Evolutionary conservation across 2,888 invertebrate species (phyloP).

Genomic region (Xestia ashworthii): DNA sequence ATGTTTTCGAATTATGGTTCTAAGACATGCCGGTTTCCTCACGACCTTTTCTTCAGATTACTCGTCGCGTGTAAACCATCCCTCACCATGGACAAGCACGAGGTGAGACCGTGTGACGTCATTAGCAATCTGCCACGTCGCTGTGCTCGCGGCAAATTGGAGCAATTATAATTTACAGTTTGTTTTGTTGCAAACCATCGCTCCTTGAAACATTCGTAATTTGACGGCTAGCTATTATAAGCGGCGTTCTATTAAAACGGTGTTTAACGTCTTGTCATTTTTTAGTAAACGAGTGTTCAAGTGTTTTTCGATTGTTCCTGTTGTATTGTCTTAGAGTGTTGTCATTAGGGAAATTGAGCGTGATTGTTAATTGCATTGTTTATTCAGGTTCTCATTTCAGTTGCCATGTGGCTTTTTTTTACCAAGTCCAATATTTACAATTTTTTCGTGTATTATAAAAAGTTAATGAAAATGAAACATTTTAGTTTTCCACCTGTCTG

Average conservation of each 20-base stretch:
- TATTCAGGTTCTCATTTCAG: neutral
- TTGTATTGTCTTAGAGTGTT: constrained; percentile 9
- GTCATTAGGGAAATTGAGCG: constrained; percentile 11
- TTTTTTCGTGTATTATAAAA: too few species aligned
- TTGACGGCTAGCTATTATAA: constrained; percentile 59
- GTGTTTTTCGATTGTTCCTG: constrained; percentile 52
- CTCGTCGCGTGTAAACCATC: constrained; percentile 63
- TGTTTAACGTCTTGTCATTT: constrained; percentile 67
- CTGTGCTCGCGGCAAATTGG: constrained; percentile 83
- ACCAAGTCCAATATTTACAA: too few species aligned
- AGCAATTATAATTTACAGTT: constrained; percentile 82
- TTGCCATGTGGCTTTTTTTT: neutral
- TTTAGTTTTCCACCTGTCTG: too few species aligned
- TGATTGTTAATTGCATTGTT: neutral
- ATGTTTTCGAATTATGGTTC: too few species aligned
- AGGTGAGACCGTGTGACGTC: constrained; percentile 84
- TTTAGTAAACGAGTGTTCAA: constrained; percentile 55
- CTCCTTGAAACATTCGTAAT: constrained; percentile 56
- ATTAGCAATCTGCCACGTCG: constrained; percentile 80
- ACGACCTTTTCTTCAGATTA: neutral
- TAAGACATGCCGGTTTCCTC: too few species aligned
- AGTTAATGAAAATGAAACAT: too few species aligned
- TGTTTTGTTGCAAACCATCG: constrained; percentile 78
- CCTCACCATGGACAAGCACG: constrained; percentile 66
- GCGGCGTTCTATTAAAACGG: constrained; percentile 58